phyloP scores from a whole-genome alignment of 1,140 invertebrate genomes.

The Bombus vancouverensis region DNA sequence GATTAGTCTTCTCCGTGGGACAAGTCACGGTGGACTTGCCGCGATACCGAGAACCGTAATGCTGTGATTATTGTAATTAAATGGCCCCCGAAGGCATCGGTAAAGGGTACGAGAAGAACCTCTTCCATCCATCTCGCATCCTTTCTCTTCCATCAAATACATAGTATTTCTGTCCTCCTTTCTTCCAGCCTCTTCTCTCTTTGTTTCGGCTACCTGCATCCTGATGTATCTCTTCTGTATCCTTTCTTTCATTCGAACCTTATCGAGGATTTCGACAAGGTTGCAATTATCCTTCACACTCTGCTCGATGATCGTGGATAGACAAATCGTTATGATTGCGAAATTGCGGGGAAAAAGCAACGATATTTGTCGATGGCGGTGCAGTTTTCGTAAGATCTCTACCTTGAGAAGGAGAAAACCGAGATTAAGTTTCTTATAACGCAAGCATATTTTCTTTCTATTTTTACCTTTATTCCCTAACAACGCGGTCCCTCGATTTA shows the following conservation, averaged over 20 bases:
- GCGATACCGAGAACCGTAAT: slow-evolving; percentile 74
- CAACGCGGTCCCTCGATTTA: not conserved
- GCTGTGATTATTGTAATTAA: slow-evolving; percentile 81
- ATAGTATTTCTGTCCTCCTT: slow-evolving; percentile 24
- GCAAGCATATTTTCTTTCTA: not conserved
- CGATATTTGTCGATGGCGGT: not conserved
- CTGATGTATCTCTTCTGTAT: slow-evolving; percentile 26
- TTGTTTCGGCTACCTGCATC: slow-evolving; percentile 54
- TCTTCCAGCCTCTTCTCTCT: not conserved
- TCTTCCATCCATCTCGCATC: slow-evolving; percentile 39
- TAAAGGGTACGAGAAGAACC: slow-evolving; percentile 45
- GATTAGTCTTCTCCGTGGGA: slow-evolving; percentile 72
- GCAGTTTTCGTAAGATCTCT: not conserved
- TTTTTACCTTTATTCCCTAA: not conserved
- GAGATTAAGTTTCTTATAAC: not conserved
- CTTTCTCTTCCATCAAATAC: not conserved
- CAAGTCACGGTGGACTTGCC: slow-evolving; percentile 68
- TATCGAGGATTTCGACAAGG: slow-evolving; percentile 45
- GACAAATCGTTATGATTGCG: slow-evolving; percentile 41
- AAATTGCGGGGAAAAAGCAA: slow-evolving; percentile 14
- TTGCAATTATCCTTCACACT: slow-evolving; percentile 55
- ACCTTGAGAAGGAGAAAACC: not conserved
- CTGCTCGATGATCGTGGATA: not conserved
- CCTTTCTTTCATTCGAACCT: slow-evolving; percentile 4
- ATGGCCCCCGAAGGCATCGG: slow-evolving; percentile 67